phyloP scores from a whole-genome alignment of 1,140 invertebrate species.

The Pissodes strobi region DNA sequence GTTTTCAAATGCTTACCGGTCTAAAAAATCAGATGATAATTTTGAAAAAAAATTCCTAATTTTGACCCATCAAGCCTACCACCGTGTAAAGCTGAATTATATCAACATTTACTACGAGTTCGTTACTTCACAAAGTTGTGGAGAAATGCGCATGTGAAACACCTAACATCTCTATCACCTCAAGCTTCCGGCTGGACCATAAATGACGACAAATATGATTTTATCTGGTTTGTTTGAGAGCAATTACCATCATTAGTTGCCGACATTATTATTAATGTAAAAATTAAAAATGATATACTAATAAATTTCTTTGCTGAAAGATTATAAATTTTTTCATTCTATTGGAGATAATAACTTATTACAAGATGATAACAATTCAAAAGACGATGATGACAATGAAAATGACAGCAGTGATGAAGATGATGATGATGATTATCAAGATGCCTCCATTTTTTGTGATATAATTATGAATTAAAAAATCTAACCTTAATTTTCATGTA shows the following conservation, averaged over 20 bases:
- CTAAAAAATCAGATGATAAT: slow-evolving; percentile 13
- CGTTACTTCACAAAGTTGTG: slow-evolving; percentile 20
- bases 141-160: slow-evolving; percentile 25
- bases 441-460: slow-evolving; percentile 24
- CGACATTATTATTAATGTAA: too few relatives aligned
- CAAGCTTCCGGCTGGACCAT: slow-evolving; percentile 22
- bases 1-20: slow-evolving; percentile 15
- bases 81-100: neutral
- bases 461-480: slow-evolving; percentile 22
- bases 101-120: slow-evolving; percentile 22
- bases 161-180: slow-evolving; percentile 25
- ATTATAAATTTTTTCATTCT: slow-evolving; percentile 4
- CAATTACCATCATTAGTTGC: slow-evolving; percentile 24
- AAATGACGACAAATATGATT: slow-evolving; percentile 17
- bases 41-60: slow-evolving; percentile 18
- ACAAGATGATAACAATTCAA: slow-evolving; percentile 16
- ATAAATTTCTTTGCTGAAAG: slow-evolving; percentile 1
- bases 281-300: too few relatives aligned
- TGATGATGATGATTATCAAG: slow-evolving; percentile 17
- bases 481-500: slow-evolving; percentile 9
- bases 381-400: slow-evolving; percentile 23
- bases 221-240: slow-evolving; percentile 19
- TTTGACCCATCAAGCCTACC: neutral
- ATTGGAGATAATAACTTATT: slow-evolving; percentile 24
- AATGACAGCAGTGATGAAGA: slow-evolving; percentile 22